Conservation (phyloP, 2,888 invertebrate species). For the Drosophila sordidapex region DNA sequence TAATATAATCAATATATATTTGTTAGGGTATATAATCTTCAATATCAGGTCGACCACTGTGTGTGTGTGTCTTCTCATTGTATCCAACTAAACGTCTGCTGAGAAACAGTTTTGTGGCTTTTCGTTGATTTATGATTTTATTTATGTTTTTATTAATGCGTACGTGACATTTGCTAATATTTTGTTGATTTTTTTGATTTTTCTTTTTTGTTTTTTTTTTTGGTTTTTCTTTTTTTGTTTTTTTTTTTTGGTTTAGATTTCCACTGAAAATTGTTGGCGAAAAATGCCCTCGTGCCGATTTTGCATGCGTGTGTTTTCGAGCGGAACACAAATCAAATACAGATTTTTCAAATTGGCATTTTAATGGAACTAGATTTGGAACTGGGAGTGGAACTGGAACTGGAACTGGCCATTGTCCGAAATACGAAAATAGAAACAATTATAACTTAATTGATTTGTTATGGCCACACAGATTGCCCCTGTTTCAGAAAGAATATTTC, state of each 20-base stretch:
- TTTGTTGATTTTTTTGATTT: constrained; percentile 26
- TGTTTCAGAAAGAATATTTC: constrained; percentile 2
- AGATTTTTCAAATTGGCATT: constrained; percentile 24
- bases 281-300: constrained; percentile 45
- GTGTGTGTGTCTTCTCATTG: background rate
- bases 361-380: constrained; percentile 4
- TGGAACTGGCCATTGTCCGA: constrained; percentile 27
- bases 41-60: background rate
- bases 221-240: constrained; percentile 4
- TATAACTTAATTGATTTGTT: constrained; percentile 56
- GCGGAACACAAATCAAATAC: constrained; percentile 44
- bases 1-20: background rate
- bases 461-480: constrained; percentile 43
- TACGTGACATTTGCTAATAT: constrained; percentile 74
- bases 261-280: constrained; percentile 8
- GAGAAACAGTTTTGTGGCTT: background rate
- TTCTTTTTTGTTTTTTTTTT: constrained; percentile 1
- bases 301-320: constrained; percentile 26
- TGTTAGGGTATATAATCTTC: background rate
- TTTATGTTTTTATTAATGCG: constrained; percentile 44
- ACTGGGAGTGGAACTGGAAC: constrained; percentile 11
- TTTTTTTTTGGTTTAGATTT: constrained; percentile 3
- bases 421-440: constrained; percentile 12
- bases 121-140: constrained; percentile 51
- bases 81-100: constrained; percentile 10